Conservation (phyloP, 2,113 vertebrate species). For the Miniopterus natalensis region DNA sequence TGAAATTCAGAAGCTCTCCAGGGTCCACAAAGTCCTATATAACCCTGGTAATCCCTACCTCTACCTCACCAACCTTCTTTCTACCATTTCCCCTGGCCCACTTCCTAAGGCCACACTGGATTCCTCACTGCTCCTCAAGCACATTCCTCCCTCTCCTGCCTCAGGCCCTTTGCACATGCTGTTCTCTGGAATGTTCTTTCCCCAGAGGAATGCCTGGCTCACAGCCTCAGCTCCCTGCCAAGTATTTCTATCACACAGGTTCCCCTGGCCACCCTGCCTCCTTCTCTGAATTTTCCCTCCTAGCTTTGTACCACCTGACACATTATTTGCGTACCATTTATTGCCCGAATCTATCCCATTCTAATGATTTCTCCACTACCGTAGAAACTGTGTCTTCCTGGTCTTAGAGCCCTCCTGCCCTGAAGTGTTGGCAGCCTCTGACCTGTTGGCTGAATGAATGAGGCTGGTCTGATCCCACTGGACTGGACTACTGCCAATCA, state of each 20-base stretch:
- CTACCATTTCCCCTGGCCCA: not conserved
- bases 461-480: not conserved
- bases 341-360: not conserved
- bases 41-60: not conserved
- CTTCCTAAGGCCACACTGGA: not conserved
- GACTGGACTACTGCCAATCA: not conserved
- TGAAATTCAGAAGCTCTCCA: not conserved
- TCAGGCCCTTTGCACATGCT: not conserved
- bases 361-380: not conserved
- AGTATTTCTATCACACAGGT: not conserved
- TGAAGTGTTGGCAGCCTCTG: not conserved
- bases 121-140: not conserved
- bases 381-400: not conserved
- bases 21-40: not conserved
- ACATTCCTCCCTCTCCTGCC: not conserved
- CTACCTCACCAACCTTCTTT: not conserved
- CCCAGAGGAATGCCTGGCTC: accelerated
- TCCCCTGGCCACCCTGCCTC: not conserved
- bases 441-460: not conserved
- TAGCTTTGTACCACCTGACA: not conserved
- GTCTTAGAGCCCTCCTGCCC: not conserved
- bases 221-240: not conserved
- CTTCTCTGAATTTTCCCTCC: not conserved
- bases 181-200: not conserved
- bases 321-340: not conserved